Evolutionary conservation across 2,797 vertebrate genomes (phyloP), one percentile per base, ranked within the genome.

Genomic region (Aeoliscus strigatus): DNA sequence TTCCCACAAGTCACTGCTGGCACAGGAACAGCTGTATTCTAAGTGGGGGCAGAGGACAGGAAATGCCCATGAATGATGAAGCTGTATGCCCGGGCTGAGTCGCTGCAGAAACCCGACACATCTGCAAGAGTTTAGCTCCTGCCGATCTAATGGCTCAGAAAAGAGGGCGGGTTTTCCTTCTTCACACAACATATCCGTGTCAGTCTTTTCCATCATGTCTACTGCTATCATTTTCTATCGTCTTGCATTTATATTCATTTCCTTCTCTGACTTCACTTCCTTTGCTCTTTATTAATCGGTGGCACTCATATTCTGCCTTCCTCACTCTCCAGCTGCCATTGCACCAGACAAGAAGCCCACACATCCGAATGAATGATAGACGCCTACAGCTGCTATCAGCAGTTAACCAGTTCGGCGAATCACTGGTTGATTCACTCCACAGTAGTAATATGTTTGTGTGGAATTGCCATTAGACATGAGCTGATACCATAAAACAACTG

Each of bases 101-200:
- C 18, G 67, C 69, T 60, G 71, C 38, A 44, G 51, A 56, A 63
- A 62, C 17, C 21, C 37, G 17, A 42, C 73, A 89, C 87, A 89
- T 89, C 86, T 90, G 87, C 65, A 79, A 87, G 70, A 81, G 81
- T 86, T 89, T 88, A 89, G 73, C 78, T 70, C 49, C 60, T 66
- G 66, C 49, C 16, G 38, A 60, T 80, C 65, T 83, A 79, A 80
- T 72, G 75, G 76, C 68, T 68, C 61, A 2, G 10, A 65, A 23
- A 34, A 7, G 25, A 24, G 29, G 18, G 46, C 8, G 44, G 14
- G 59, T 62, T 57, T 58, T 63, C 46, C 57, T 51, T 56, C 52
- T 36, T 3, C 57, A 49, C 45, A 25, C 50, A 23, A 2, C 31
- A 33, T 44, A 41, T 59, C 41, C 14, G 35, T 51, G 47, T 49